phyloP scores from a whole-genome alignment of 1,140 invertebrate genomes.

The Magallana angulata region DNA sequence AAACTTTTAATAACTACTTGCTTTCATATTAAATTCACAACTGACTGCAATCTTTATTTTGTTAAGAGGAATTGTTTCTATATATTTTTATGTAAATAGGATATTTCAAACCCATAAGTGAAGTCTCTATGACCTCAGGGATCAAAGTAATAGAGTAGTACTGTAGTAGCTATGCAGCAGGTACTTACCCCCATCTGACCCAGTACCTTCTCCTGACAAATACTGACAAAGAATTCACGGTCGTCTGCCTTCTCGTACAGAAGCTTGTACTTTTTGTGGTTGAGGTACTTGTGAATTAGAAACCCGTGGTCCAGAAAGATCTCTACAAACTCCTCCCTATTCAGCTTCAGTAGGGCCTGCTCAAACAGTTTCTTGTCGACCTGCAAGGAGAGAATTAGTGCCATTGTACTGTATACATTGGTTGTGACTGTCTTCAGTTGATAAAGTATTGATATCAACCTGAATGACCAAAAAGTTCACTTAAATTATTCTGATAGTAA shows the following conservation, averaged over 20 bases:
- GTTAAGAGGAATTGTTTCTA: too few species aligned
- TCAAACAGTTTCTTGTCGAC: slow-evolving; percentile 79
- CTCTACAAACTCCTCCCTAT: slow-evolving; percentile 80
- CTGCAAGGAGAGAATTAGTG: slow-evolving; percentile 61
- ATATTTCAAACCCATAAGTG: too few species aligned
- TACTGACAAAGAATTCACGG: slow-evolving; percentile 79
- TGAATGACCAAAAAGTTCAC: too few species aligned
- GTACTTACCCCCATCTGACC: slow-evolving; percentile 71
- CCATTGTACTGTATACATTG: neutral
- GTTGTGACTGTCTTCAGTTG: too few species aligned
- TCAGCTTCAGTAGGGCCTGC: slow-evolving; percentile 75
- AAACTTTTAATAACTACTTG: too few species aligned
- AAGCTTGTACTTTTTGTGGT: slow-evolving; percentile 74
- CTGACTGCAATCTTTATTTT: too few species aligned
- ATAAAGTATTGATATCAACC: too few species aligned
- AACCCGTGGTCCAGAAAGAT: slow-evolving; percentile 79
- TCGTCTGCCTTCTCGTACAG: slow-evolving; percentile 77
- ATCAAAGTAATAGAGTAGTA: too few species aligned
- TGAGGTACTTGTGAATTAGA: slow-evolving; percentile 78
- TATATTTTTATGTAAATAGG: too few species aligned
- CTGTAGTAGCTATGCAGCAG: neutral
- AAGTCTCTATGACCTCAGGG: too few species aligned
- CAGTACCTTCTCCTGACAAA: slow-evolving; percentile 78
- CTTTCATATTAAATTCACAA: too few species aligned
- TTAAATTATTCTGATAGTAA: too few species aligned